phyloP scores from a whole-genome alignment of 2,797 vertebrate species.

The Parauchenoglanis ngamensis region DNA sequence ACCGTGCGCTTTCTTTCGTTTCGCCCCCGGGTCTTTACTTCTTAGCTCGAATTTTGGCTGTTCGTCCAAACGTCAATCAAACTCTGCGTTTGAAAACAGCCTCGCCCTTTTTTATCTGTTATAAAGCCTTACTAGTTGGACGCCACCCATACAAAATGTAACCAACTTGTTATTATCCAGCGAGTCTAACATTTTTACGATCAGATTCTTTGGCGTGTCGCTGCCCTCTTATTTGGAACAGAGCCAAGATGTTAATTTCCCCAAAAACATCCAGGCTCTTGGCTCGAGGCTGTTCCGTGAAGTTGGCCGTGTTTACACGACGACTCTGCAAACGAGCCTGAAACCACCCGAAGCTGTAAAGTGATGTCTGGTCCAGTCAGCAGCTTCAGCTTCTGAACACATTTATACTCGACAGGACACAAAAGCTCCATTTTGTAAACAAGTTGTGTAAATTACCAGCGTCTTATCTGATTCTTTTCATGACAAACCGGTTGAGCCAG shows the following conservation, averaged over 20 bases:
- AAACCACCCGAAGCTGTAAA: constrained; percentile 1
- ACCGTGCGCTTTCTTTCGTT: constrained; percentile 23
- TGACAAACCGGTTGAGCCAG: constrained; percentile 21
- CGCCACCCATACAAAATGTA: not conserved
- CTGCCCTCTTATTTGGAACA: not conserved
- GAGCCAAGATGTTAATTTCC: not conserved
- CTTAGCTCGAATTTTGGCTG: constrained; percentile 33
- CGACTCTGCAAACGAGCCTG: not conserved
- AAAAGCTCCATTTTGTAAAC: constrained; percentile 10
- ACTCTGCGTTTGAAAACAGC: constrained; percentile 29
- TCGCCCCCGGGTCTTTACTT: constrained; percentile 14
- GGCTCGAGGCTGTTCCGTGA: not conserved
- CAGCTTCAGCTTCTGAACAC: not conserved
- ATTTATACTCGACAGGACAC: not conserved
- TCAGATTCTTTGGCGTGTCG: not conserved
- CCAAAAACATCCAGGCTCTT: not conserved
- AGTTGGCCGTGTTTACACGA: constrained; percentile 20
- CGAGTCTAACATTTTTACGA: not conserved
- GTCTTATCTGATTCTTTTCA: constrained; percentile 17
- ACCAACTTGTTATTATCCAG: not conserved
- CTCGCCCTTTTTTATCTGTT: not conserved
- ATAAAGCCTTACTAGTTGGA: not conserved
- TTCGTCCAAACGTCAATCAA: constrained; percentile 38
- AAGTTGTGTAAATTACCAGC: not conserved
- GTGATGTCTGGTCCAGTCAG: not conserved